These are phyloP conservation scores for Pseudomugil gertrudae DNA, from an alignment of 2,797 vertebrate species.

Conservation along the genomic window DNA sequence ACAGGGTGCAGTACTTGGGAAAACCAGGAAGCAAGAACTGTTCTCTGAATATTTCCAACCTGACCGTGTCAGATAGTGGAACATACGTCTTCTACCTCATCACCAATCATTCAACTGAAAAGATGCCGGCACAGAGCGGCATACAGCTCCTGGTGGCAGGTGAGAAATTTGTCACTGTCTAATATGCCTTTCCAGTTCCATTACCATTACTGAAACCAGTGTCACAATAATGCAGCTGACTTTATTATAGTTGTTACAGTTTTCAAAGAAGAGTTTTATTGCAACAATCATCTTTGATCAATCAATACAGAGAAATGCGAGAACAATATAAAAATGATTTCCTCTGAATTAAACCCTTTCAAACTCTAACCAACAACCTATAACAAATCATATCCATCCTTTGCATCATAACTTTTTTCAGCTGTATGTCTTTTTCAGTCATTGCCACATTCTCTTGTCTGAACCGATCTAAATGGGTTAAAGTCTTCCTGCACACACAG, in stretches of 20 bases:
- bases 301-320: neutral
- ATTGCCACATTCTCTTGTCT: neutral
- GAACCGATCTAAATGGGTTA: neutral
- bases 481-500: too few relatives aligned
- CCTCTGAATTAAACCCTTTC: neutral
- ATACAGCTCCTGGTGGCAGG: constrained; percentile 75
- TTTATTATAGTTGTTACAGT: neutral
- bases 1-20: constrained; percentile 75
- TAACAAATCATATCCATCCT: neutral
- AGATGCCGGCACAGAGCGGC: constrained; percentile 77
- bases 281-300: neutral
- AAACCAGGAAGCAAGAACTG: constrained; percentile 70
- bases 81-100: constrained; percentile 79
- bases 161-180: constrained; percentile 19
- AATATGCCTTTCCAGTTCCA: neutral
- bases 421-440: neutral
- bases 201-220: neutral
- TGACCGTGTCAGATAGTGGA: constrained; percentile 73
- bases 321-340: neutral
- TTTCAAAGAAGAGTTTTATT: neutral
- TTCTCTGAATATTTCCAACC: constrained; percentile 74
- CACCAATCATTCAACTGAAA: constrained; percentile 60
- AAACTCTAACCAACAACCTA: neutral
- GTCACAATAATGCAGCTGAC: neutral
- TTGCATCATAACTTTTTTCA: neutral